A percentile compares a stretch with the other conserved stretches of the same genome.
Conservation (phyloP, 2,113 vertebrate species). For the Neolamprologus tretocephalus region DNA sequence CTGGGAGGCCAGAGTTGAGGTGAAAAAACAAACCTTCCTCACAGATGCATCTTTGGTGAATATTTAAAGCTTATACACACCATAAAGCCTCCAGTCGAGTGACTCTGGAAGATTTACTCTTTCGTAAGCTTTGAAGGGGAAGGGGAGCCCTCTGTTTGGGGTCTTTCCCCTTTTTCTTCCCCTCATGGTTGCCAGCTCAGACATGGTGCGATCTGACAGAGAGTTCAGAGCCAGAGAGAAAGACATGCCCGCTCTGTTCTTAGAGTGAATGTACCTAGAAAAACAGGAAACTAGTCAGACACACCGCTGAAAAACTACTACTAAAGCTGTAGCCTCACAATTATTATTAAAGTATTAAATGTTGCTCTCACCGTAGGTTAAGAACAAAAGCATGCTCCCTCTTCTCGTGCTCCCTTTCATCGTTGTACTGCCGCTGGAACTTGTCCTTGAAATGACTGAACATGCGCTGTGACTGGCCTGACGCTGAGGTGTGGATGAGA, state of each 20-base stretch:
- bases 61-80: conserved; percentile 13
- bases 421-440: conserved; percentile 57
- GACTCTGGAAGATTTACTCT: conserved; percentile 66
- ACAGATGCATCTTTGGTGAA: background rate
- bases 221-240: conserved; percentile 73
- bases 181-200: conserved; percentile 62
- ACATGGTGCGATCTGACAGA: conserved; percentile 67
- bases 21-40: background rate
- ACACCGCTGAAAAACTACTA: background rate
- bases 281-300: background rate
- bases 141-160: conserved; percentile 65
- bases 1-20: conserved; percentile 27
- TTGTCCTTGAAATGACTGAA: conserved; percentile 68
- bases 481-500: conserved; percentile 62
- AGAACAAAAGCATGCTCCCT: conserved; percentile 73
- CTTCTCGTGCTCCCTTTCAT: conserved; percentile 66
- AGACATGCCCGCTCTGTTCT: conserved; percentile 70
- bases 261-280: conserved; percentile 74
- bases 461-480: conserved; percentile 58
- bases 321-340: background rate
- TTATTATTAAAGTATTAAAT: background rate
- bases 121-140: conserved; percentile 41
- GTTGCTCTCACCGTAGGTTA: conserved; percentile 69
- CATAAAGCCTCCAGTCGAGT: conserved; percentile 75
- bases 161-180: conserved; percentile 46